Percentiles rank a stretch among this genome's conserved stretches.
Evolutionary conservation across 2,888 invertebrate genomes (phyloP).

Genomic region (Hirtodrosophila trivittata): DNA sequence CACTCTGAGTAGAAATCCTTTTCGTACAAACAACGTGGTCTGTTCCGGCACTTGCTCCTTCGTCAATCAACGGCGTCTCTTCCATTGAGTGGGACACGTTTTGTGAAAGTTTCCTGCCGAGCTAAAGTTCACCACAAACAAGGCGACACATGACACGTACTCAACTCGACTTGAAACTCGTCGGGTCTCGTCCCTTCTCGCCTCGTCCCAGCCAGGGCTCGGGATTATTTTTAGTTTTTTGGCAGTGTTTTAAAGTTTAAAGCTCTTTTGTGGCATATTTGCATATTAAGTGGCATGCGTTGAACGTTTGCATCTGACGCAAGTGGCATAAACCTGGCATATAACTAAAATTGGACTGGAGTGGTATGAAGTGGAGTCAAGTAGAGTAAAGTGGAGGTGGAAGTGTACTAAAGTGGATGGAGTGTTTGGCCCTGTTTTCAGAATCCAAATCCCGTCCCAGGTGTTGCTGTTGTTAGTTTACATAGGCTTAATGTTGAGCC

Average conservation of each 20-base stretch:
- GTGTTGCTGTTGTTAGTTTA: slow-evolving; percentile 69
- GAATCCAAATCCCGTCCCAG: slow-evolving; percentile 33
- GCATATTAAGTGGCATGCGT: slow-evolving; percentile 78
- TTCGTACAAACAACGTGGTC: slow-evolving; percentile 45
- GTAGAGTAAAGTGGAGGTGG: slow-evolving; percentile 8
- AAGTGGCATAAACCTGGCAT: slow-evolving; percentile 22
- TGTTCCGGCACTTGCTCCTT: slow-evolving; percentile 41
- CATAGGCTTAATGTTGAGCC: slow-evolving; percentile 70
- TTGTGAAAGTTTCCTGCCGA: slow-evolving; percentile 61
- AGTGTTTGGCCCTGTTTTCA: slow-evolving; percentile 16
- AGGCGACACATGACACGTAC: slow-evolving; percentile 76
- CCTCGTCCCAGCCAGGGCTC: slow-evolving; percentile 7
- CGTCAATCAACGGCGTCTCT: slow-evolving; percentile 65
- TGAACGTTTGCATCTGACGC: slow-evolving; percentile 44
- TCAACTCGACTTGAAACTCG: slow-evolving; percentile 54
- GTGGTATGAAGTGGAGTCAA: slow-evolving; percentile 3
- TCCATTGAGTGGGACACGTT: slow-evolving; percentile 75
- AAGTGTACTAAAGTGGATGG: slow-evolving; percentile 9
- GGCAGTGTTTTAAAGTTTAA: slow-evolving; percentile 74
- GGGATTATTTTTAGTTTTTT: slow-evolving; percentile 73
- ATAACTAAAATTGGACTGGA: slow-evolving; percentile 1
- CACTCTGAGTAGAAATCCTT: slow-evolving; percentile 65
- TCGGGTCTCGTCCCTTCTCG: slow-evolving; percentile 1
- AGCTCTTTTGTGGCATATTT: slow-evolving; percentile 78
- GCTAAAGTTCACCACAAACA: slow-evolving; percentile 73